Evolutionary conservation across 92 coral and sea anemone genomes (phyloP), one percentile per base, ranked within the genome.

Genomic region (Plumapathes pennacea): DNA sequence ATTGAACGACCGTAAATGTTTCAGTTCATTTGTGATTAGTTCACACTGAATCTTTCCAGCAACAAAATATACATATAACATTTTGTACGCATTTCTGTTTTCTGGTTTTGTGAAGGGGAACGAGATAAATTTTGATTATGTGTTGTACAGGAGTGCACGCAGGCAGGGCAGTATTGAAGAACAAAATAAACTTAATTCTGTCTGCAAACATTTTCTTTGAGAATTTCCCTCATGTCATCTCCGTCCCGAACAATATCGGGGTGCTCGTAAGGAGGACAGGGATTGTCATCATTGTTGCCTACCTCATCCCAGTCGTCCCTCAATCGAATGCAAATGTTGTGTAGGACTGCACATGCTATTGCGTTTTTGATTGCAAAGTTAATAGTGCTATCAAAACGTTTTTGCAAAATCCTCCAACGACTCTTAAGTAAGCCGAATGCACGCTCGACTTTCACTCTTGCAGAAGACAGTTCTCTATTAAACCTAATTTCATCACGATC

Each of bases 331-430:
- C 80, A 61, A 17, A 61, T 24, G 38, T 72, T 72, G 25, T 61
- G 80, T 10, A 72, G 43, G 62, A 72, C 72, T 38, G 65, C 80
- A 27, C 80, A 72, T 12, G 64, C 56, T 29, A 72, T 39, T 6
- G 46, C 62, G 38, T 46, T 45, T 72, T 71, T 32, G 5, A 62
- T 51, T 20, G 70, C 58, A 71, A 59, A 70, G 30, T 49, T 60
- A 47, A 72, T 72, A 22, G 46, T 25, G 52, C 71, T 72, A 43
- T 72, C 57, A 51, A 72, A 72, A 10, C 71, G 53, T 31, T 72
- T 72, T 38, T 60, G 70, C 3, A 72, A 28, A 17, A 75, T 45
- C 32, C 68, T 44, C 82, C 74, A 75, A 31, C 68, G 55, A 59
- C 65, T 46, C 32, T 75, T 75, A 25, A 64, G 58, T 6, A 65